Conservation (phyloP, 2,113 vertebrate genomes). For the Camelus bactrianus region DNA sequence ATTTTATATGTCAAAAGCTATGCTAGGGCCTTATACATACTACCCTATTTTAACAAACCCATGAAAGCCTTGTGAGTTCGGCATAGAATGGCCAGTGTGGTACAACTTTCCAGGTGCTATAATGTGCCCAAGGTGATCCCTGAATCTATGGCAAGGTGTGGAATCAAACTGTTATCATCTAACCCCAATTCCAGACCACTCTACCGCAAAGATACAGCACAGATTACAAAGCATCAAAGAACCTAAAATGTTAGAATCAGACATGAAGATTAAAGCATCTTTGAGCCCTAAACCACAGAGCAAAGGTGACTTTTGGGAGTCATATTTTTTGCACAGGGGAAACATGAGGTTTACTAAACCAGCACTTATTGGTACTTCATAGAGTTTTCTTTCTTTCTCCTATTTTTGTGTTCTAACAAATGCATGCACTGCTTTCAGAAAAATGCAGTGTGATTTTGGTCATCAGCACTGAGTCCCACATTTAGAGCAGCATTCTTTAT, state of each 20-base stretch:
- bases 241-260: not conserved
- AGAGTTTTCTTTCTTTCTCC: not conserved
- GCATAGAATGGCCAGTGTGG: not conserved
- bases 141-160: not conserved
- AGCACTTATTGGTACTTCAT: slow-evolving; percentile 57
- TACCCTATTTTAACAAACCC: not conserved
- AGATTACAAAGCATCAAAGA: not conserved
- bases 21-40: not conserved
- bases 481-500: slow-evolving; percentile 65
- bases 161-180: not conserved
- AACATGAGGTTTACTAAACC: slow-evolving; percentile 12
- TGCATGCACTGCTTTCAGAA: not conserved
- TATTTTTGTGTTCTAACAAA: slow-evolving; percentile 23
- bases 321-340: not conserved
- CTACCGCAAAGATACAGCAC: not conserved
- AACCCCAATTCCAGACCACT: not conserved
- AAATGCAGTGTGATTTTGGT: slow-evolving; percentile 6
- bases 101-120: not conserved
- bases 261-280: not conserved
- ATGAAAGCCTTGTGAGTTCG: not conserved
- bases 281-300: not conserved
- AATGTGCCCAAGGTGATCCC: too few relatives aligned
- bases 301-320: not conserved
- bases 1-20: not conserved
- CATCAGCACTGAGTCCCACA: not conserved